Evolutionary conservation across 2,888 invertebrate genomes (phyloP).

Genomic region (Apomyelois bistriatella): DNA sequence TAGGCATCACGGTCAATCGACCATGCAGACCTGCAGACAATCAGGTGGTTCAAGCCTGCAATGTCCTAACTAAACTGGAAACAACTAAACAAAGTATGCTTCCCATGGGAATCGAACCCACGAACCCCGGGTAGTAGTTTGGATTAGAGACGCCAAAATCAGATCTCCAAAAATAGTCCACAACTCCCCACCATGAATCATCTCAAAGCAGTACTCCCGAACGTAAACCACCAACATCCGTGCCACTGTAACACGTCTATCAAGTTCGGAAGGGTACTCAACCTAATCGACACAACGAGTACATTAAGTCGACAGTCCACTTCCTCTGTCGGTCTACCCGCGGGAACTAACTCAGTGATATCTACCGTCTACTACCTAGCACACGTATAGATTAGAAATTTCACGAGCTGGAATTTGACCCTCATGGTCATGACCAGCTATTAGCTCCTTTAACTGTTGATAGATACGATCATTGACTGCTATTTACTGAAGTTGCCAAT

Average conservation of each 20-base stretch:
- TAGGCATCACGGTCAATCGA: no score
- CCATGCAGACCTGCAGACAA: no score
- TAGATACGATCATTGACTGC: neutral
- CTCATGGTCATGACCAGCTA: constrained; percentile 7
- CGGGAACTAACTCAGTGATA: constrained; percentile 29
- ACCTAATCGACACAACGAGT: constrained; percentile 71
- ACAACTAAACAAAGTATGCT: no score
- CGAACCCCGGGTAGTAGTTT: no score
- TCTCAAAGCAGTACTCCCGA: constrained; percentile 7
- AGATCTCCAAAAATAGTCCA: neutral
- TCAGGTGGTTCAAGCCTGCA: no score
- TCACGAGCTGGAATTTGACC: neutral
- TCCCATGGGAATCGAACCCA: no score
- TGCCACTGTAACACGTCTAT: constrained; percentile 67
- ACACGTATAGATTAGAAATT: neutral
- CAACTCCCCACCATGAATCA: constrained; percentile 3
- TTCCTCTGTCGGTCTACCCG: constrained; percentile 61
- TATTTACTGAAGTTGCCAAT: neutral
- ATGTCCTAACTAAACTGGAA: no score
- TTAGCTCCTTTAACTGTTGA: neutral
- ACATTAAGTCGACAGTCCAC: constrained; percentile 69
- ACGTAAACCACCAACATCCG: constrained; percentile 48
- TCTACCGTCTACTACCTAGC: constrained; percentile 26
- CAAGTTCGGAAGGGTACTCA: constrained; percentile 72
- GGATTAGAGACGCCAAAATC: neutral